These are phyloP conservation scores for Beris morrisii DNA, from an alignment of 2,888 invertebrate species.

Conservation along the genomic window DNA sequence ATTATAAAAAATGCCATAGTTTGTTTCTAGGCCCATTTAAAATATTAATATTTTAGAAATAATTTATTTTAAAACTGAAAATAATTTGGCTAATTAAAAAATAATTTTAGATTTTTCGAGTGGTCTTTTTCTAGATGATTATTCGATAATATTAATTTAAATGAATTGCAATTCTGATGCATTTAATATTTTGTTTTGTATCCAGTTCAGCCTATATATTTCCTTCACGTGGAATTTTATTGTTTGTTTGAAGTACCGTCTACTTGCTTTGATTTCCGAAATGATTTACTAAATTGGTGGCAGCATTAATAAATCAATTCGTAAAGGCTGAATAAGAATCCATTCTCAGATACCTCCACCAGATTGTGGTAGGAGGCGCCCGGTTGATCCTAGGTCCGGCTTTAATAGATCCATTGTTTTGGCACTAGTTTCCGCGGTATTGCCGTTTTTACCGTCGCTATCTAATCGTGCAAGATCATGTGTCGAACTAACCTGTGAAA, in stretches of 20 bases:
- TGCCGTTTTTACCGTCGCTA: constrained; percentile 42
- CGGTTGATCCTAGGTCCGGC: constrained; percentile 42
- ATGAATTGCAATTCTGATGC: not conserved
- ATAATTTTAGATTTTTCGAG: not conserved
- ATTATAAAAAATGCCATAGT: too few relatives aligned
- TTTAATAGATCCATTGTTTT: constrained; percentile 45
- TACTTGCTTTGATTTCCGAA: not conserved
- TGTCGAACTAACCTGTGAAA: constrained; percentile 53
- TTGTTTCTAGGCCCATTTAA: too few relatives aligned
- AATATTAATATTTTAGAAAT: too few relatives aligned
- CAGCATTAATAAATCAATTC: constrained; percentile 32
- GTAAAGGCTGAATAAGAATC: constrained; percentile 37
- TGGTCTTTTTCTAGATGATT: not conserved
- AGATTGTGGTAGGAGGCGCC: constrained; percentile 33
- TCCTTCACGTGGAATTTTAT: not conserved
- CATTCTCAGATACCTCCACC: constrained; percentile 41
- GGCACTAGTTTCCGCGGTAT: constrained; percentile 37
- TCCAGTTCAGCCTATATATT: constrained; percentile 7
- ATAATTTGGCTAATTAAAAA: too few relatives aligned
- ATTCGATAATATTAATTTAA: too few relatives aligned
- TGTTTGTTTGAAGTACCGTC: not conserved
- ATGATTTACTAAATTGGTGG: not conserved
- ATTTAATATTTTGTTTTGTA: not conserved
- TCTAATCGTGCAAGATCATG: constrained; percentile 51
- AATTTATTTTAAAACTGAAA: too few relatives aligned